Evolutionary conservation across 23 tunicate species (phyloP).

Genomic region (Clavelina lepadiformis): DNA sequence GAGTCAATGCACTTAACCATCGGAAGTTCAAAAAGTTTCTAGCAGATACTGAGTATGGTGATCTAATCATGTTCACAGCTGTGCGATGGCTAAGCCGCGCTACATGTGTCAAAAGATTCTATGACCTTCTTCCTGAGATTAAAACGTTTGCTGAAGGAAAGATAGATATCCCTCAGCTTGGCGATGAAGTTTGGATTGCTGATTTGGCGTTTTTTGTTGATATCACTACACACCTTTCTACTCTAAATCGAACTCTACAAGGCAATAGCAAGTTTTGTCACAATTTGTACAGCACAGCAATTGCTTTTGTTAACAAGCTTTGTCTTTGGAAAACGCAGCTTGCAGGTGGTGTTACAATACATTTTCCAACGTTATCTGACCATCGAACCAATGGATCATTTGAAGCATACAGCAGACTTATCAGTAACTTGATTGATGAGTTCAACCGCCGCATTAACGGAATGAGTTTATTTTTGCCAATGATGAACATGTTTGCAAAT

Average conservation of each 20-base stretch:
- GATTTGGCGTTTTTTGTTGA: slow-evolving; percentile 36
- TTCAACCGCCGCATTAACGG: slow-evolving; percentile 5
- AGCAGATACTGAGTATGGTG: slow-evolving; percentile 56
- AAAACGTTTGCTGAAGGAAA: slow-evolving; percentile 34
- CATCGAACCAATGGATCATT: slow-evolving; percentile 36
- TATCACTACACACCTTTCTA: slow-evolving; percentile 48
- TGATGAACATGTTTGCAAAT: slow-evolving; percentile 42
- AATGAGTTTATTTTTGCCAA: slow-evolving; percentile 15
- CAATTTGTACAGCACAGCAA: slow-evolving; percentile 54
- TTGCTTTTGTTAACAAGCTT: slow-evolving; percentile 49
- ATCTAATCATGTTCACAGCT: slow-evolving; percentile 40
- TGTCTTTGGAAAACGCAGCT: slow-evolving; percentile 56
- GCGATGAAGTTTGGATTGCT: slow-evolving; percentile 35
- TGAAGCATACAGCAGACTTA: slow-evolving; percentile 23
- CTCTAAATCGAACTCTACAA: slow-evolving; percentile 43
- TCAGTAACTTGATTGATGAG: slow-evolving; percentile 29
- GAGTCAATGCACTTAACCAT: slow-evolving; percentile 47
- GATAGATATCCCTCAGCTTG: slow-evolving; percentile 50
- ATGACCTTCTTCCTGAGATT: slow-evolving; percentile 48
- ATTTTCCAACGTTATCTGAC: slow-evolving; percentile 48
- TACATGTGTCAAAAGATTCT: slow-evolving; percentile 46
- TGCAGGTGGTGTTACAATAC: slow-evolving; percentile 50
- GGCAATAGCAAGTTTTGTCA: slow-evolving; percentile 40
- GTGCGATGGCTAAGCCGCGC: slow-evolving; percentile 61
- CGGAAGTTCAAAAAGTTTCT: slow-evolving; percentile 27